phyloP scores from a whole-genome alignment of 2,113 vertebrate genomes.

The Amphiprion percula region DNA sequence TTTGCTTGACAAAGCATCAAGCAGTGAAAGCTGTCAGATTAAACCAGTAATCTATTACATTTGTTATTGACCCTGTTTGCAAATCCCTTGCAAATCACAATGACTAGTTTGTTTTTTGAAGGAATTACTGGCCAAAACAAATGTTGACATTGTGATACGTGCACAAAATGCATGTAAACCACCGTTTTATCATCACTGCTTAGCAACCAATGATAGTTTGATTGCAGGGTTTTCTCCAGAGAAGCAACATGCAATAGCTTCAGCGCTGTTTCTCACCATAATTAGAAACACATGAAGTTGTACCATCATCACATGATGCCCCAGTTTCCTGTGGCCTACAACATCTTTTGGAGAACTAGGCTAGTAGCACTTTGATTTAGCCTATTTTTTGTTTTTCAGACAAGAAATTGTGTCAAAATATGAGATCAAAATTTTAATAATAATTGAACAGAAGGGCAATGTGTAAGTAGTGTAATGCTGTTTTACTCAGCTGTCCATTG shows the following conservation, averaged over 20 bases:
- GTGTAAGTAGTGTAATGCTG: conserved; percentile 9
- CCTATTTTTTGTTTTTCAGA: conserved; percentile 44
- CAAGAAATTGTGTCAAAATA: conserved; percentile 17
- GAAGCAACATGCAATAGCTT: conserved; percentile 35
- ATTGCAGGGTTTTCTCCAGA: neutral
- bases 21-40: too few species aligned
- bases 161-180: too few species aligned
- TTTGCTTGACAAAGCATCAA: too few species aligned
- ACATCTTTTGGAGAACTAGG: conserved; percentile 60
- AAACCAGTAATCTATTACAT: too few species aligned
- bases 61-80: too few species aligned
- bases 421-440: neutral
- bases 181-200: too few species aligned
- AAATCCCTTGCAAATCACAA: too few species aligned
- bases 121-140: too few species aligned
- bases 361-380: conserved; percentile 37
- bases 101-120: too few species aligned
- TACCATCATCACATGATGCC: conserved; percentile 65
- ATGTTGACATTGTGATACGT: too few species aligned
- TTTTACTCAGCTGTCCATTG: neutral
- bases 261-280: conserved; percentile 54
- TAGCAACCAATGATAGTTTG: conserved; percentile 22
- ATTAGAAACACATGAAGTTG: conserved; percentile 72
- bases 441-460: neutral
- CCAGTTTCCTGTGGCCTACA: conserved; percentile 72